Evolutionary conservation across 2,113 vertebrate genomes (phyloP).

Genomic region (Ardeotis arabs): DNA sequence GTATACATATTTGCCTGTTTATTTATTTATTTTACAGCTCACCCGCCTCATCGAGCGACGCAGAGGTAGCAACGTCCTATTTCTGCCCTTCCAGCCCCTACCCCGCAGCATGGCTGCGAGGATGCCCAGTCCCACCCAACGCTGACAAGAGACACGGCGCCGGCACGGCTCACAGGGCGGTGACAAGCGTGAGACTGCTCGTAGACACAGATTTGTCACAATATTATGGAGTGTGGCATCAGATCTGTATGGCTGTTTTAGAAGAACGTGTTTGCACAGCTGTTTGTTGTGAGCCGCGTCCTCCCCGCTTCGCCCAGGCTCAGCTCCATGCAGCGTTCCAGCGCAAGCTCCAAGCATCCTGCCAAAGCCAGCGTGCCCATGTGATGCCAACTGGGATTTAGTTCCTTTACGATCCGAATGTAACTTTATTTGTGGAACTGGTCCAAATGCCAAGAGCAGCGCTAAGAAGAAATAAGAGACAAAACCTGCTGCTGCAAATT

Average conservation of each 20-base stretch:
- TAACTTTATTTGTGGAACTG: accelerated
- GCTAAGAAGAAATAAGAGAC: background rate
- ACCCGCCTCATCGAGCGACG: accelerated
- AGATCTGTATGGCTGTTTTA: background rate
- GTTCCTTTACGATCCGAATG: accelerated
- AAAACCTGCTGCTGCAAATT: background rate
- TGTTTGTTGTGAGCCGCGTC: background rate
- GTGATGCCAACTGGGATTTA: accelerated
- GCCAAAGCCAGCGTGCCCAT: background rate
- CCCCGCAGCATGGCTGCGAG: background rate
- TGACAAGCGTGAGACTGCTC: background rate
- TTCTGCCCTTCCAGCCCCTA: accelerated
- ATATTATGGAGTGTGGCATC: background rate
- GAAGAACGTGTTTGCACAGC: background rate
- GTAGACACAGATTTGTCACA: background rate
- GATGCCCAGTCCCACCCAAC: accelerated
- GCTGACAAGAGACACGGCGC: accelerated
- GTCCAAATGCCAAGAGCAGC: accelerated
- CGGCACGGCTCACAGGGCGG: background rate
- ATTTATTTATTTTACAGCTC: background rate
- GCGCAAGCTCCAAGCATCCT: accelerated
- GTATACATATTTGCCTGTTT: too few species aligned
- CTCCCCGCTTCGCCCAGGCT: background rate
- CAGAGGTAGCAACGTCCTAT: background rate
- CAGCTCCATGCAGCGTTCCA: accelerated